Evolutionary conservation across 2,797 vertebrate genomes (phyloP).

Genomic region (Eutrigla gurnardus): DNA sequence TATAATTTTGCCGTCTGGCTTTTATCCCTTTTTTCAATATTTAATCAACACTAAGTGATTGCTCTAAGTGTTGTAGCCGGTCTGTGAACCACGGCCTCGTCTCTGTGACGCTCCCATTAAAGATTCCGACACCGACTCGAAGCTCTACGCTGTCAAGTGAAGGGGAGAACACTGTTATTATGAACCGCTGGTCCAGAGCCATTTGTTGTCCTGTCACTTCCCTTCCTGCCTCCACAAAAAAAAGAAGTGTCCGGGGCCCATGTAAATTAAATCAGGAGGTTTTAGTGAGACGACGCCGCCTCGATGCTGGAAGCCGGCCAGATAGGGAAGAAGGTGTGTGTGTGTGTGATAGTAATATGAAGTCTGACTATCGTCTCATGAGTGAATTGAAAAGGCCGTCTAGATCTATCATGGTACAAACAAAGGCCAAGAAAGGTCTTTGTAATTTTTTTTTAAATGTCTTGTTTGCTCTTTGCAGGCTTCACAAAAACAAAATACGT

Average conservation of each 20-base stretch:
- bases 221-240: neutral
- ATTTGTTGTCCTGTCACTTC: conserved; percentile 27
- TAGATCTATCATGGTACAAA: too few species aligned
- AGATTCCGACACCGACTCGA: neutral
- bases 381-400: too few species aligned
- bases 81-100: neutral
- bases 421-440: too few species aligned
- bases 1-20: neutral
- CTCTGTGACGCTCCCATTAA: neutral
- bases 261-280: conserved; percentile 25
- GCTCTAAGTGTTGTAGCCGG: neutral
- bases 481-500: too few species aligned
- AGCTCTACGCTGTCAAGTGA: conserved; percentile 9
- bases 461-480: too few species aligned
- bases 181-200: conserved; percentile 8
- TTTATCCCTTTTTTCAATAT: conserved; percentile 15
- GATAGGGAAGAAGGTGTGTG: neutral
- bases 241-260: neutral
- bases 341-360: neutral
- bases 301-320: neutral
- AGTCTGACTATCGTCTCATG: neutral
- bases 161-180: neutral
- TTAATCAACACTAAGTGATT: conserved; percentile 7
- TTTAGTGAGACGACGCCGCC: neutral
- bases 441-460: too few species aligned